Conservation (phyloP, 2,888 invertebrate species). For the Melanostoma mellinum region DNA sequence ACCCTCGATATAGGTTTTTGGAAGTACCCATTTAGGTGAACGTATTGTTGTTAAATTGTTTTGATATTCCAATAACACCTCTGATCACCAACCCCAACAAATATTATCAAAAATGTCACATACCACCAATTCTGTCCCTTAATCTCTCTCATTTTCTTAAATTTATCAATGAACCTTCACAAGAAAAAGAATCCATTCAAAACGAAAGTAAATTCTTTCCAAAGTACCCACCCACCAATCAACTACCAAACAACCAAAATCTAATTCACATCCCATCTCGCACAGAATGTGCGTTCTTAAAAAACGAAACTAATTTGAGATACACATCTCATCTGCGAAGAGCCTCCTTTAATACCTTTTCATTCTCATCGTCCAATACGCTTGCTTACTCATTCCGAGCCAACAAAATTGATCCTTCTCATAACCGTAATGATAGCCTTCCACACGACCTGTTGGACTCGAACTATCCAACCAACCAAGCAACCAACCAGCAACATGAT, state of each 20-base stretch:
- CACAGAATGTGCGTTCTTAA: slow-evolving; percentile 47
- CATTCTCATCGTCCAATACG: slow-evolving; percentile 50
- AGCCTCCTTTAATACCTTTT: slow-evolving; percentile 47
- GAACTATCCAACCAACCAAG: slow-evolving; percentile 44
- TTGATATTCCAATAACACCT: too few species aligned
- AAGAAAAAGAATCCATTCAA: too few species aligned
- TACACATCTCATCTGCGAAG: slow-evolving; percentile 75
- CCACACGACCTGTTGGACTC: slow-evolving; percentile 66
- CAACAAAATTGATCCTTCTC: slow-evolving; percentile 71
- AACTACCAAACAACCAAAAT: slow-evolving; percentile 50
- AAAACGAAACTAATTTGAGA: slow-evolving; percentile 79
- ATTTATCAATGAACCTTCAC: too few species aligned
- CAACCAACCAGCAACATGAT: neutral
- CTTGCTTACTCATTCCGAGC: slow-evolving; percentile 70
- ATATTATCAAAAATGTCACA: too few species aligned
- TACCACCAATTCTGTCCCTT: too few species aligned
- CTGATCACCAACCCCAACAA: too few species aligned
- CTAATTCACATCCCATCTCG: slow-evolving; percentile 65
- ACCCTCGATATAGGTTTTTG: too few species aligned
- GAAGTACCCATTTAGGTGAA: too few species aligned
- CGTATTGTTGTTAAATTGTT: too few species aligned
- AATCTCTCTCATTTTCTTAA: too few species aligned
- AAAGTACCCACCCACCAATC: slow-evolving; percentile 55
- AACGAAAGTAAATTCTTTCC: too few species aligned
- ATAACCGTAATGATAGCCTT: slow-evolving; percentile 71